Conservation (phyloP, 2,797 vertebrate species). For the Kryptolebias ocellatus region DNA sequence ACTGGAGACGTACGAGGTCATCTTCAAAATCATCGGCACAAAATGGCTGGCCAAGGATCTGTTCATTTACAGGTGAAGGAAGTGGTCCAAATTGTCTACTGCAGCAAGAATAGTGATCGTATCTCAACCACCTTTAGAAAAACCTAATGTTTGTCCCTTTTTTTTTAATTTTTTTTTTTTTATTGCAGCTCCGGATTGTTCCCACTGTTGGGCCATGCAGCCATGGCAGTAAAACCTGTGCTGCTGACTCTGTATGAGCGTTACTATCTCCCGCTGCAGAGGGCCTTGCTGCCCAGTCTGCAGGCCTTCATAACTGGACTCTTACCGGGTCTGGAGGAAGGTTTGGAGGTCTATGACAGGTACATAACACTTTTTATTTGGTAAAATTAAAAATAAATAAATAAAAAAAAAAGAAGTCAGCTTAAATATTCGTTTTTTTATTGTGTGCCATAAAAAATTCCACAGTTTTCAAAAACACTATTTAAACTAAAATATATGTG, state of each 20-base stretch:
- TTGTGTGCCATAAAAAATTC: no score
- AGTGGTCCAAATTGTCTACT: not conserved
- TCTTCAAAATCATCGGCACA: constrained; percentile 98
- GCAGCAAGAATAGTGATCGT: not conserved
- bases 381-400: no score
- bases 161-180: constrained; percentile 10
- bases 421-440: no score
- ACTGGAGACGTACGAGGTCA: constrained; percentile 97
- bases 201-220: constrained; percentile 91
- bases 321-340: constrained; percentile 95
- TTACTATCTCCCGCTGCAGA: constrained; percentile 96
- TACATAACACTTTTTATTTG: constrained; percentile 49
- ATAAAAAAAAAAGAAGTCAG: no score
- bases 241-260: constrained; percentile 93
- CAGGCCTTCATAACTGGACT: constrained; percentile 95
- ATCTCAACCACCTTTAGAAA: not conserved
- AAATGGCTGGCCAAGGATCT: constrained; percentile 98
- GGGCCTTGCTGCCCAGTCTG: constrained; percentile 92
- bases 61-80: constrained; percentile 93
- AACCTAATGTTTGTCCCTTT: not conserved
- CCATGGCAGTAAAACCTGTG: constrained; percentile 94
- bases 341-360: constrained; percentile 96
- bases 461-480: no score
- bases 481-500: no score
- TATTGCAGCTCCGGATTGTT: constrained; percentile 91